These are phyloP conservation scores for Trypoxylon attenuatum DNA, from an alignment of 2,888 invertebrate genomes.

Conservation along the genomic window DNA sequence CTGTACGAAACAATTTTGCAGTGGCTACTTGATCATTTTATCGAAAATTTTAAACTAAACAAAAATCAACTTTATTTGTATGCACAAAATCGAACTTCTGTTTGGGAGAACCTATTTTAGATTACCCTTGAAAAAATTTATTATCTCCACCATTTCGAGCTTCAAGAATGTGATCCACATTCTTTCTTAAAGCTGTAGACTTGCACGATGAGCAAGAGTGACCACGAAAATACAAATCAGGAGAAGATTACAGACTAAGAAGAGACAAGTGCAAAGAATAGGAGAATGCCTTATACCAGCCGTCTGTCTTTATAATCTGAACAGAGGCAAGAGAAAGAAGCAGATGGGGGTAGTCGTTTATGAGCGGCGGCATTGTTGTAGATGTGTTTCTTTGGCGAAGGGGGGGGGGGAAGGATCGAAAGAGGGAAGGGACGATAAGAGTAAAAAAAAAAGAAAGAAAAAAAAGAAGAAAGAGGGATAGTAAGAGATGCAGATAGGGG, in stretches of 20 bases:
- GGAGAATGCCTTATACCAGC: conserved; percentile 55
- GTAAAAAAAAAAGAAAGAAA: conserved; percentile 3
- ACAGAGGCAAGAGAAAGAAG: conserved; percentile 40
- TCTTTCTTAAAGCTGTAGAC: too few species aligned
- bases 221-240: conserved; percentile 46
- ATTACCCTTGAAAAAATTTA: too few species aligned
- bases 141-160: too few species aligned
- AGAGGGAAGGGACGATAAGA: not conserved
- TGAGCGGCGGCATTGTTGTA: conserved; percentile 65
- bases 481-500: conserved; percentile 7
- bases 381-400: conserved; percentile 50
- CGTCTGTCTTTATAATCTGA: conserved; percentile 66
- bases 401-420: conserved; percentile 13
- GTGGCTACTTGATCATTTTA: too few species aligned
- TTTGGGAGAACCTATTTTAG: too few species aligned
- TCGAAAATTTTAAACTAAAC: too few species aligned
- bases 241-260: conserved; percentile 35
- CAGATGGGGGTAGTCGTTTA: conserved; percentile 68
- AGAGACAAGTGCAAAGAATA: conserved; percentile 8
- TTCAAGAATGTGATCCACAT: too few species aligned
- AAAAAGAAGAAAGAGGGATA: conserved; percentile 6
- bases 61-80: too few species aligned
- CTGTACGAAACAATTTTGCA: too few species aligned
- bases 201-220: conserved; percentile 50
- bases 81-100: too few species aligned